Conservation (phyloP, 2,113 vertebrate species). For the Ginglymostoma cirratum region DNA sequence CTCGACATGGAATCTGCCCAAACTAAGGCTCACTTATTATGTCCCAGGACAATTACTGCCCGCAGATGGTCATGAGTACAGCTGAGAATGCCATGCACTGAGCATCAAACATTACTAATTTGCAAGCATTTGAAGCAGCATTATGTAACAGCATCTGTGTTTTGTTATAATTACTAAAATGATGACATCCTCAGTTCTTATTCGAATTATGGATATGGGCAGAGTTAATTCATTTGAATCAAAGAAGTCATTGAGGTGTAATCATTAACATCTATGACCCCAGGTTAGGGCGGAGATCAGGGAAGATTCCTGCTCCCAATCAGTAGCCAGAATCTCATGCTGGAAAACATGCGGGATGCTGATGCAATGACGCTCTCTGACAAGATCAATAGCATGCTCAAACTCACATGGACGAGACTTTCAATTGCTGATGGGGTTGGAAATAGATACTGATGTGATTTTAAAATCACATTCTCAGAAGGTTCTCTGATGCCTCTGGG, state of each 20-base stretch:
- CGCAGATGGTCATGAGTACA: not conserved
- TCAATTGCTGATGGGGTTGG: too few species aligned
- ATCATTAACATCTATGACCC: not conserved
- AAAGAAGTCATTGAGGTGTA: not conserved
- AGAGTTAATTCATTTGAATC: not conserved
- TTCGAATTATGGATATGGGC: not conserved
- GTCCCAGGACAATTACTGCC: constrained; percentile 47
- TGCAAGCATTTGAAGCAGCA: not conserved
- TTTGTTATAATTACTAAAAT: not conserved
- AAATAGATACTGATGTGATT: too few species aligned
- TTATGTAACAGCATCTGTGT: not conserved
- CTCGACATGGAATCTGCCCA: constrained; percentile 37
- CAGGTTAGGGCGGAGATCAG: not conserved
- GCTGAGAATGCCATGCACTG: constrained; percentile 2
- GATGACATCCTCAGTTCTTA: not conserved
- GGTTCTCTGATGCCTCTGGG: too few species aligned
- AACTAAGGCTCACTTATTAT: constrained; percentile 40
- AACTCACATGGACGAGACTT: not conserved
- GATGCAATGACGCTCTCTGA: not conserved
- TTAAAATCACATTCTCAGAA: too few species aligned
- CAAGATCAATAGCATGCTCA: not conserved
- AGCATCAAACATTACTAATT: not conserved
- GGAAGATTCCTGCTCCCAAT: not conserved
- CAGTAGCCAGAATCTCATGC: not conserved
- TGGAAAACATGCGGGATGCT: not conserved